phyloP scores from a whole-genome alignment of 2,888 invertebrate species.

The Diarsia brunnea region DNA sequence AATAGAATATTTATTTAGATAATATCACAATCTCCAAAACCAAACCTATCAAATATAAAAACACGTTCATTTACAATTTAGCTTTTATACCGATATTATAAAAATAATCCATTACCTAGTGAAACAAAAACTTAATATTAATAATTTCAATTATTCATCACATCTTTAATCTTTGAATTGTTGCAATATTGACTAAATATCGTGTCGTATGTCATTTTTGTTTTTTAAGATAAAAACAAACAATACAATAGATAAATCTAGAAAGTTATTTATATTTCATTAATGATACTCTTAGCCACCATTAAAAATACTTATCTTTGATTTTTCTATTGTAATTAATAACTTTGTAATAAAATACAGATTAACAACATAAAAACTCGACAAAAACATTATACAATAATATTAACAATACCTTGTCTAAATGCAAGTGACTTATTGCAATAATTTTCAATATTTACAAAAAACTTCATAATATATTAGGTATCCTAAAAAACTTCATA shows the following conservation, averaged over 20 bases:
- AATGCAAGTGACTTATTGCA: constrained; percentile 6
- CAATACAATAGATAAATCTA: too few species aligned
- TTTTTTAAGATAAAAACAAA: too few species aligned
- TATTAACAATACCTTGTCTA: constrained; percentile 9
- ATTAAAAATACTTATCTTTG: background rate
- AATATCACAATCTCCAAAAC: constrained; percentile 27
- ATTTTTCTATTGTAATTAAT: background rate
- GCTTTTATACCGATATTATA: background rate
- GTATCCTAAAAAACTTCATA: background rate
- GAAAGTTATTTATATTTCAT: too few species aligned
- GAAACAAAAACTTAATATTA: constrained; percentile 2
- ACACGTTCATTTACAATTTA: background rate
- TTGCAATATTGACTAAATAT: background rate
- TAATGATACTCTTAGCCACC: too few species aligned
- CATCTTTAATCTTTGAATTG: background rate
- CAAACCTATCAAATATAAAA: background rate
- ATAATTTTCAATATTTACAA: constrained; percentile 1
- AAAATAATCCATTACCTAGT: background rate
- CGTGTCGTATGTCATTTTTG: background rate
- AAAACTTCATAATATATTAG: too few species aligned
- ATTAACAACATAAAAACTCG: background rate
- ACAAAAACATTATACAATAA: background rate
- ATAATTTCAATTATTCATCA: constrained; percentile 32
- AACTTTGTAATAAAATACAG: background rate
- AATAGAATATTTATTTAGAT: constrained; percentile 20